Evolutionary conservation across 2,888 invertebrate genomes (phyloP).

Genomic region (Piscicola geometra): DNA sequence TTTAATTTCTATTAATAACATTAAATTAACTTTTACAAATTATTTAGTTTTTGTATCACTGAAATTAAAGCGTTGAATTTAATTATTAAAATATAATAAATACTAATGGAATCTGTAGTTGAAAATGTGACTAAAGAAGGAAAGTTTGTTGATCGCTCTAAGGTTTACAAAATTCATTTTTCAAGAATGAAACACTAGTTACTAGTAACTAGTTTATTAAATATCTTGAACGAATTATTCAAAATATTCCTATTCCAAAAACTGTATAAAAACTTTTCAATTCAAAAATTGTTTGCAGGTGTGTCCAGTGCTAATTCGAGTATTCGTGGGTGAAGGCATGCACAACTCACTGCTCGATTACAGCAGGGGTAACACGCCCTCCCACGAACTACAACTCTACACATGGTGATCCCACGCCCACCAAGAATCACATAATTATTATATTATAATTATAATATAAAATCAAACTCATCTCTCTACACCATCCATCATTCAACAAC

Average conservation of each 20-base stretch:
- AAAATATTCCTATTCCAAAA: not conserved
- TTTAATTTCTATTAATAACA: no score
- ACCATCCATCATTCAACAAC: not conserved
- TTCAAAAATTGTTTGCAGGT: slow-evolving; percentile 9
- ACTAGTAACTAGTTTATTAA: not conserved
- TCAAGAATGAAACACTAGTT: not conserved
- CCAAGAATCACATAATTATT: not conserved
- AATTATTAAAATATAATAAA: no score
- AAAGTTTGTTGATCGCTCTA: slow-evolving; percentile 31
- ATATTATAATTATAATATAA: not conserved
- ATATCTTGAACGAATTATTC: not conserved
- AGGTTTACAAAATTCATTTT: slow-evolving; percentile 21
- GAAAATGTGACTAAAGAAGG: slow-evolving; percentile 34
- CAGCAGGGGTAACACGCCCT: slow-evolving; percentile 82
- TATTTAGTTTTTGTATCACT: no score
- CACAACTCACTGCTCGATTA: slow-evolving; percentile 88
- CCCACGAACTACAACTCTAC: slow-evolving; percentile 95
- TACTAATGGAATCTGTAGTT: slow-evolving; percentile 37
- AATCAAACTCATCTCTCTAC: not conserved
- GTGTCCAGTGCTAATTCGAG: slow-evolving; percentile 38
- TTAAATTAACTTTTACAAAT: no score
- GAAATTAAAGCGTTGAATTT: no score
- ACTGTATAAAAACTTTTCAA: not conserved
- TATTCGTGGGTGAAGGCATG: slow-evolving; percentile 61
- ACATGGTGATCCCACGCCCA: slow-evolving; percentile 66